Evolutionary conservation across 2,888 invertebrate species (phyloP), one percentile per base, ranked within the genome.

Genomic region (Seira musarum): DNA sequence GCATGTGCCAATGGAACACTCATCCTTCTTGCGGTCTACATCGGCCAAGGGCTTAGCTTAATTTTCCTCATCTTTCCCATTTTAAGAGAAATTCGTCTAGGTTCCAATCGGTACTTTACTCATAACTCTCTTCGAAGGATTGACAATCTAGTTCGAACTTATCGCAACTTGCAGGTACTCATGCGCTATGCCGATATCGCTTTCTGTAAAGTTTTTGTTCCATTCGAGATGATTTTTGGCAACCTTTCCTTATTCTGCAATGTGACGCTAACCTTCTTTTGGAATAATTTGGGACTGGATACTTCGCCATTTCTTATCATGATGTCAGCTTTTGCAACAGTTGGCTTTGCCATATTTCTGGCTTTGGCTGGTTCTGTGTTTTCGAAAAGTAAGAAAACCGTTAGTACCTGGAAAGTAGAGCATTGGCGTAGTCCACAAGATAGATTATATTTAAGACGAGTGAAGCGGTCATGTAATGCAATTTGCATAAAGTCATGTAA

Each of bases 191-290:
- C 60, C 8, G 61, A 75, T 25, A n/a, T 6, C 3, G 35, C 60
- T 0, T 61, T 75, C 24, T 35, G 61, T 10, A 10, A 25, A 3
- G 25, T 67, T 1, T 35, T 75, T 24, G 6, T 67, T 8, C 67
- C 74, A n/a, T 75, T 75, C 46, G 74, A 75, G 25, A 13, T 61
- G 6, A 67, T 75, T 10, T 75, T 75, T 67, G 74, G 74, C 30
- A 67, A 75, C 21, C 13, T 75, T 5, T 66, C 74, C 13, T 22
- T 75, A 0, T 60, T 67, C 46, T 75, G 74, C 30, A 75, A 75
- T 67, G 74, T 67, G 5, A 21, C 61, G 8, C 2, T 75, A 5
- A 53, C 67, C 0, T 25, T 75, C 0, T 75, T 60, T 21, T 75
- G 74, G 74, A 8, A 60, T 10, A 19, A 61, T 2, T 17, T 75